Evolutionary conservation across 1,140 invertebrate species (phyloP), one percentile per base, ranked within the genome.

Genomic region (Lethrus apterus): DNA sequence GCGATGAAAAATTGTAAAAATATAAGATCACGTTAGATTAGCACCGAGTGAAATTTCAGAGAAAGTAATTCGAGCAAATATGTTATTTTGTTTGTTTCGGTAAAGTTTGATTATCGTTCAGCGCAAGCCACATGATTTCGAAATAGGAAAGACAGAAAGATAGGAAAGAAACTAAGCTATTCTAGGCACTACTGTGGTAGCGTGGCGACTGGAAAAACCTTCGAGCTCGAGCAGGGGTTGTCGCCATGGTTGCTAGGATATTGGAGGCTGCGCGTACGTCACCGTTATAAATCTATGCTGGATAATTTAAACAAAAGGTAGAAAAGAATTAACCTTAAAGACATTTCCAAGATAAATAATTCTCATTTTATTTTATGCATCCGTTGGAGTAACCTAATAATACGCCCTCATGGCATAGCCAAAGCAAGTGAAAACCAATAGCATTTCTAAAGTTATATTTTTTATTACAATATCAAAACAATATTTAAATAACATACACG

Each of bases 91-190:
- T 26, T 41, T 15, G n/a, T 26, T 24, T 41, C 29, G 14, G n/a
- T 11, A 23, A 20, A 31, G 4, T 31, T 11, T 31, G 4, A 14
- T 5, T 31, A 31, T 31, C 30, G n/a, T 10, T 4, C 10, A 4
- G 30, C 30, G 14, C n/a, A 33, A 33, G 31, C 14, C 41, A 29
- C 41, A 43, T 43, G 29, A 29, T 19, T 19, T 24, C 43, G 33
- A 30, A 34, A 18, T 34, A 34, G 32, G 35, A 45, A 45, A 45
- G 29, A 45, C 10, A 34, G 13, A 30, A 20, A 13, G 19, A 14
- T 17, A 31, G 42, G 36, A 40, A 11, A 34, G 18, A 45, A 30
- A 34, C 31, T 45, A 45, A 17, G 43, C 30, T 45, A 45, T 24
- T 45, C 43, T 11, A 45, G 20, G 15, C 43, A 45, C 43, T 23